These are phyloP conservation scores for Lamellibrachia columna DNA, from an alignment of 2,888 invertebrate genomes.

Conservation along the genomic window DNA sequence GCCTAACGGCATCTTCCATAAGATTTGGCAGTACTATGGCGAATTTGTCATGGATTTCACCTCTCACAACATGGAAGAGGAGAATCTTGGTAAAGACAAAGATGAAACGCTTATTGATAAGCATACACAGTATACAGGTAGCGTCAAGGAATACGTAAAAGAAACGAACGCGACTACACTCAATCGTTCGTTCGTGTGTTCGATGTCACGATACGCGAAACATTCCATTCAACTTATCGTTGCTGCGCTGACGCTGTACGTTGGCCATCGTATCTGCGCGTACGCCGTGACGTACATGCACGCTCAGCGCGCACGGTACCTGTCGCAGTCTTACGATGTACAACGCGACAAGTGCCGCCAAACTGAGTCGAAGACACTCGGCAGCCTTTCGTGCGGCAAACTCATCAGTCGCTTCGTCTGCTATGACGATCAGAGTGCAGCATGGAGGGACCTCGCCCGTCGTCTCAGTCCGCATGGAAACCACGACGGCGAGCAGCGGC, in stretches of 20 bases:
- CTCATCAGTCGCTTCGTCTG: neutral
- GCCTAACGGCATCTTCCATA: neutral
- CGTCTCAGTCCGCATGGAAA: neutral
- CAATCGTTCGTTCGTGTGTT: neutral
- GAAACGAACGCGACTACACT: neutral
- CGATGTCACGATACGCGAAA: neutral
- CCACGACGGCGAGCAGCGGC: neutral
- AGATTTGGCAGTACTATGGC: neutral
- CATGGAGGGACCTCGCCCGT: neutral
- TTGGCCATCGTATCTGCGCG: neutral
- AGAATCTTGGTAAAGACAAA: neutral
- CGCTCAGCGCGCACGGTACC: neutral
- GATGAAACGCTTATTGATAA: neutral
- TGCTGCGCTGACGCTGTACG: neutral
- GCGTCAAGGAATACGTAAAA: neutral
- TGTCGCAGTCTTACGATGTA: neutral
- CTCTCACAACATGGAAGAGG: neutral
- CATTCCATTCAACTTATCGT: neutral
- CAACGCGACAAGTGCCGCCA: neutral
- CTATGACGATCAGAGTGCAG: neutral
- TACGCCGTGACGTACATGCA: slow-evolving; percentile 3
- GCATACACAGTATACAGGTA: too few species aligned
- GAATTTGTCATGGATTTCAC: neutral
- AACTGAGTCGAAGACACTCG: neutral
- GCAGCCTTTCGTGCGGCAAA: neutral